These are phyloP conservation scores for Brenthis daphne DNA, from an alignment of 2,888 invertebrate genomes.

Conservation along the genomic window DNA sequence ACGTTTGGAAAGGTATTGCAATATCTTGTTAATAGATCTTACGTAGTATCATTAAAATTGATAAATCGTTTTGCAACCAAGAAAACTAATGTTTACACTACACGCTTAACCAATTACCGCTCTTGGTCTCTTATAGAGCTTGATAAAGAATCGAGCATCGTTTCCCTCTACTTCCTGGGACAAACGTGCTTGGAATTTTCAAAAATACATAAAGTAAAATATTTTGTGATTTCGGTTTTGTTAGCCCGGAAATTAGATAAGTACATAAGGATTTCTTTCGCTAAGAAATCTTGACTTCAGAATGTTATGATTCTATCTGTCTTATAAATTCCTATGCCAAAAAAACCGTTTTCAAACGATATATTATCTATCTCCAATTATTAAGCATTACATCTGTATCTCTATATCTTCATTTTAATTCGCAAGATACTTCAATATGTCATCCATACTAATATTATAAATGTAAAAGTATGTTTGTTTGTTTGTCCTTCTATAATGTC, in stretches of 20 bases:
- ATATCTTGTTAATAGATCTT: too few relatives aligned
- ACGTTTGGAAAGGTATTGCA: too few relatives aligned
- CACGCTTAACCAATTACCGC: conserved; percentile 32
- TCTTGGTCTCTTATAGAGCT: conserved; percentile 22
- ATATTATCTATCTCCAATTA: too few relatives aligned
- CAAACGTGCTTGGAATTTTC: conserved; percentile 34
- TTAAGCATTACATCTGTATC: too few relatives aligned
- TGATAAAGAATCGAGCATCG: conserved; percentile 39
- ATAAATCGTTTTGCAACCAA: conserved; percentile 16
- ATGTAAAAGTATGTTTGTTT: too few relatives aligned
- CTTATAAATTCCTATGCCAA: not conserved
- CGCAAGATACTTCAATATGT: too few relatives aligned
- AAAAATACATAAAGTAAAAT: conserved; percentile 26
- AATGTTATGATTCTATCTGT: conserved; percentile 10
- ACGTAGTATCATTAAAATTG: not conserved
- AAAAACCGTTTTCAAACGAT: too few relatives aligned
- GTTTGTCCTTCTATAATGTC: too few relatives aligned
- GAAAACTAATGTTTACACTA: conserved; percentile 20
- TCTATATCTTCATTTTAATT: too few relatives aligned
- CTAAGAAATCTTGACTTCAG: conserved; percentile 7
- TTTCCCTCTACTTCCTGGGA: conserved; percentile 33
- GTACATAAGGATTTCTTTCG: conserved; percentile 18
- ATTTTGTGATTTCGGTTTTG: conserved; percentile 15
- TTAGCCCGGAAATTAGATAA: conserved; percentile 19
- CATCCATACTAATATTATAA: too few relatives aligned